Percentiles rank a stretch among this genome's conserved stretches.
Evolutionary conservation across 2,113 vertebrate genomes (phyloP).

Genomic region (Bettongia penicillata): DNA sequence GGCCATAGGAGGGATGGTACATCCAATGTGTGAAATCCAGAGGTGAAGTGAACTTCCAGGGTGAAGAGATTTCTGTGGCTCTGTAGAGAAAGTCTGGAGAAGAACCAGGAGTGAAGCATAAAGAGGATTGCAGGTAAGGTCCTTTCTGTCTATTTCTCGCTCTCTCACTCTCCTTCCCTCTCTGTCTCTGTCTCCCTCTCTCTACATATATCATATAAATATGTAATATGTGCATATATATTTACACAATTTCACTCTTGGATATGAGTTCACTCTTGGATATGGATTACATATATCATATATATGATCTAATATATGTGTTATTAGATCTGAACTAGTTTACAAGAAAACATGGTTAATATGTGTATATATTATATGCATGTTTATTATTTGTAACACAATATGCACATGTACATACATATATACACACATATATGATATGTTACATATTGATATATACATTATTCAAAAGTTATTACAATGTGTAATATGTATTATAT

Average conservation of each 20-base stretch:
- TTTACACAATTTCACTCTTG: background rate
- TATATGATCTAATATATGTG: background rate
- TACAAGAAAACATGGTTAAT: background rate
- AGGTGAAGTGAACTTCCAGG: background rate
- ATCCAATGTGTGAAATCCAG: background rate
- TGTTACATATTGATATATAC: background rate
- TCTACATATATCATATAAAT: background rate
- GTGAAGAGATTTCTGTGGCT: background rate
- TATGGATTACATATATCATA: background rate
- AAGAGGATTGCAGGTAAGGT: background rate
- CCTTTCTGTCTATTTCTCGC: background rate
- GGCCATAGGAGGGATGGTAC: background rate
- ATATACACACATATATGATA: no score
- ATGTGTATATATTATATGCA: background rate
- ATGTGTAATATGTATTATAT: background rate
- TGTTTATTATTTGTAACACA: background rate
- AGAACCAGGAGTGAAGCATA: background rate
- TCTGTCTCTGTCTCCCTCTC: no score
- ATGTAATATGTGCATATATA: background rate
- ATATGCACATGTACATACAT: background rate
- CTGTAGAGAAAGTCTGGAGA: rapidly evolving
- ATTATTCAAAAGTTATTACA: background rate
- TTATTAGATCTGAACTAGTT: background rate
- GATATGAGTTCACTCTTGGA: background rate
- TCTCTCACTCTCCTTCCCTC: no score